phyloP scores from a whole-genome alignment of 1,140 invertebrate species.

The Trichomalopsis sarcophagae region DNA sequence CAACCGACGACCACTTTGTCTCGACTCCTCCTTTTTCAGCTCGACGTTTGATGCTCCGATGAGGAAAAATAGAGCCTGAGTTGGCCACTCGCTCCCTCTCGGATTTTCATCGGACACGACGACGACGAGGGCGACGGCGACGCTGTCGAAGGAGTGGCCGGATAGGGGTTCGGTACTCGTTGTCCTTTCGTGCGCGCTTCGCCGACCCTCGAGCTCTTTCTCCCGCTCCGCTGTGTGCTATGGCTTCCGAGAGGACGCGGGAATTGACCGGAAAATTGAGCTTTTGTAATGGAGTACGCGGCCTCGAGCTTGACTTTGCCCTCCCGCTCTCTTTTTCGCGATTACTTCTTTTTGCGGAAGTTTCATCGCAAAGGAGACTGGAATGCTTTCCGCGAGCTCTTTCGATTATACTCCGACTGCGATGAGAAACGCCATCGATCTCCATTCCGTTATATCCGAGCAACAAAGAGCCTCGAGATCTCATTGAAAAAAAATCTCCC shows the following conservation, averaged over 20 bases:
- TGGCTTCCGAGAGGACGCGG: background rate
- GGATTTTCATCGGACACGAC: slow-evolving; percentile 19
- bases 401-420: background rate
- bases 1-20: background rate
- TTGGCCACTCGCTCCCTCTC: background rate
- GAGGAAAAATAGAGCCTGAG: slow-evolving; percentile 14
- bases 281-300: slow-evolving; percentile 28
- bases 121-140: background rate
- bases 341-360: background rate
- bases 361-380: background rate
- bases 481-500: background rate
- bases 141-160: slow-evolving; percentile 22
- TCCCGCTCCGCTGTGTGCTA: background rate
- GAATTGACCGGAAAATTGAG: slow-evolving; percentile 42
- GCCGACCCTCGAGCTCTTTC: background rate
- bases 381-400: background rate
- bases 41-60: background rate
- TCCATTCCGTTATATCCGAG: background rate
- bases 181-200: background rate
- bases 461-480: background rate
- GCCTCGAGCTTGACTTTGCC: background rate
- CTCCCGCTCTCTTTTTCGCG: background rate
- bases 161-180: background rate
- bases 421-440: background rate
- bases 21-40: background rate